Evolutionary conservation across 2,113 vertebrate species (phyloP), one percentile per base, ranked within the genome.

Genomic region (Scomber japonicus): DNA sequence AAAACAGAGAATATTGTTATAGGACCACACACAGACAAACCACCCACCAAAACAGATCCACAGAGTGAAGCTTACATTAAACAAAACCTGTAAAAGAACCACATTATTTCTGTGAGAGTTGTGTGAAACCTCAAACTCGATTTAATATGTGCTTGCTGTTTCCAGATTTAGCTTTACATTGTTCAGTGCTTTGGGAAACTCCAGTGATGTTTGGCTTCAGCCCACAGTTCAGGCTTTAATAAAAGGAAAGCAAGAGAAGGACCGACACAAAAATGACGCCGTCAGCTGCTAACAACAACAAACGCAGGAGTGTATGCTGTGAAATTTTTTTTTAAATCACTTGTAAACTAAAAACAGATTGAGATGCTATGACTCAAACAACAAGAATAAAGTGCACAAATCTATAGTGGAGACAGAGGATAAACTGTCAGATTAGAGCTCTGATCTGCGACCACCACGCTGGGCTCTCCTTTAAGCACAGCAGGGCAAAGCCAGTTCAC

Each of bases 391-490:
- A 55, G 72, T 46, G 30, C 3, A 2, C 51, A 4, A 12, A 17
- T 21, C 76, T 93, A 94, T 6, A 90, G 51, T 8, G 64, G 76
- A 57, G 82, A 75, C 82, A 99, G 81, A 0, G 94, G 88, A 85
- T 99, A 99, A 3, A 96, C 76, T 0, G 96, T 96, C 60, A 98
- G 68, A 68, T 70, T 94, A 67, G 85, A 94, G 67, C 94, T 97
- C 84, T 97, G 97, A 91, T 99, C 98, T 65, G 97, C 97, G n/a
- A 99, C 96, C 6, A 99, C 80, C 71, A 98, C 87, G 80, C 86
- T 96, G 40, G 84, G 92, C 31, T 93, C 93, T 53, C 96, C 96
- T 88, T 96, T 97, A 69, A 98, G 90, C 66, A 95, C 89, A 10
- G 92, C 35, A 0, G 91, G 95, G 0, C 95, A 94, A 44, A 99